A percentile compares a stretch with the other conserved stretches of the same genome.
Evolutionary conservation across 2,888 invertebrate genomes (phyloP).

Genomic region (Dolichomitus sp.): DNA sequence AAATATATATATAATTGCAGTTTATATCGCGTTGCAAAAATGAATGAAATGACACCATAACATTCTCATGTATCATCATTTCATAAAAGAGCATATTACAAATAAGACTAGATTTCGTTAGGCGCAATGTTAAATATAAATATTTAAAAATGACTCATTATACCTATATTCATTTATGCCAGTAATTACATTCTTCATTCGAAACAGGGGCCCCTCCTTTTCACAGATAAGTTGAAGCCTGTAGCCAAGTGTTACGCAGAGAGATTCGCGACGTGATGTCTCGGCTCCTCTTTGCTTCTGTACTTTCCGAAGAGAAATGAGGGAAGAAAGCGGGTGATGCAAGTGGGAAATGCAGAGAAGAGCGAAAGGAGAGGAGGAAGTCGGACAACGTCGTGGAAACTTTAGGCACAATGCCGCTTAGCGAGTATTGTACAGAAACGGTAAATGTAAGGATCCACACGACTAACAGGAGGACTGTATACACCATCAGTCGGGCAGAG

Average conservation of each 20-base stretch:
- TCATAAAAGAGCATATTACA: slow-evolving; percentile 62
- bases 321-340: slow-evolving; percentile 6
- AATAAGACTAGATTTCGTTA: slow-evolving; percentile 70
- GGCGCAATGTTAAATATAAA: slow-evolving; percentile 43
- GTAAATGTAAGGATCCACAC: slow-evolving; percentile 40
- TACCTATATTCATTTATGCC: slow-evolving; percentile 2
- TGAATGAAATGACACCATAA: slow-evolving; percentile 33
- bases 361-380: slow-evolving; percentile 36
- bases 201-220: not conserved
- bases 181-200: slow-evolving; percentile 10
- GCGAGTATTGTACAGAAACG: slow-evolving; percentile 56
- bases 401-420: slow-evolving; percentile 55
- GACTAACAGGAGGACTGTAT: slow-evolving; percentile 37
- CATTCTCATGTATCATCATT: slow-evolving; percentile 19
- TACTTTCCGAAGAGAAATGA: slow-evolving; percentile 39
- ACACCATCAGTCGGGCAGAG: slow-evolving; percentile 2
- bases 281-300: not conserved
- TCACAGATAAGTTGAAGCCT: slow-evolving; percentile 14
- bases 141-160: too few species aligned
- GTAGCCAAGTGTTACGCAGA: slow-evolving; percentile 24
- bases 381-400: slow-evolving; percentile 59
- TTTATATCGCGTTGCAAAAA: slow-evolving; percentile 15
- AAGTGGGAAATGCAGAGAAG: slow-evolving; percentile 6
- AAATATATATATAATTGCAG: slow-evolving; percentile 18
- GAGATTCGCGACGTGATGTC: slow-evolving; percentile 8